Evolutionary conservation across 2,797 vertebrate genomes (phyloP).

Genomic region (Sphenodon punctatus): DNA sequence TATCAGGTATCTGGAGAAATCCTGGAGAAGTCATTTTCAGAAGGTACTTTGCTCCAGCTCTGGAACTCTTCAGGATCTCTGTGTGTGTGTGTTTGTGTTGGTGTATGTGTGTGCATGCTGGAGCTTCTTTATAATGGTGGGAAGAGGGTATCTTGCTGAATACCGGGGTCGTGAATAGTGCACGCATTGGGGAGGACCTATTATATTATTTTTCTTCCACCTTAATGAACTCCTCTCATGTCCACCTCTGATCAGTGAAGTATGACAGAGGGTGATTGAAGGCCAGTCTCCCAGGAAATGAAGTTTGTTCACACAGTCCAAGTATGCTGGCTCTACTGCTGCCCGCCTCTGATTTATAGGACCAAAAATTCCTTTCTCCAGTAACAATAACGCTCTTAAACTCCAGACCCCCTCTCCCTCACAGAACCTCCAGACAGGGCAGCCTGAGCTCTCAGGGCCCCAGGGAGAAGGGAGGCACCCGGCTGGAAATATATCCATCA

Average conservation of each 20-base stretch:
- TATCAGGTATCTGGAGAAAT: no score
- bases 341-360: conserved; percentile 76
- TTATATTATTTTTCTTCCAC: conserved; percentile 77
- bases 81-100: background rate
- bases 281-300: conserved; percentile 79
- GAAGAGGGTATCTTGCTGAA: conserved; percentile 53
- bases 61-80: conserved; percentile 29
- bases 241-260: conserved; percentile 79
- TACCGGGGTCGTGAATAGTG: conserved; percentile 70
- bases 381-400: conserved; percentile 77
- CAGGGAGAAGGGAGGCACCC: conserved; percentile 51
- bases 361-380: conserved; percentile 70
- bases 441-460: background rate
- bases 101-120: conserved; percentile 32
- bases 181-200: conserved; percentile 68
- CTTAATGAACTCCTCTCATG: conserved; percentile 80
- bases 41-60: conserved; percentile 51
- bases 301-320: conserved; percentile 77
- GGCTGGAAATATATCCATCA: conserved; percentile 57
- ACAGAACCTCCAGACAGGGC: conserved; percentile 59
- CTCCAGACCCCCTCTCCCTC: conserved; percentile 67
- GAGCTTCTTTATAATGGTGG: conserved; percentile 49
- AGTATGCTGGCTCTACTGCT: conserved; percentile 72
- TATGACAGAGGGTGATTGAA: conserved; percentile 79
- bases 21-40: conserved; percentile 8